phyloP scores from a whole-genome alignment of 2,888 invertebrate species.

The Alviniconcha strummeri region DNA sequence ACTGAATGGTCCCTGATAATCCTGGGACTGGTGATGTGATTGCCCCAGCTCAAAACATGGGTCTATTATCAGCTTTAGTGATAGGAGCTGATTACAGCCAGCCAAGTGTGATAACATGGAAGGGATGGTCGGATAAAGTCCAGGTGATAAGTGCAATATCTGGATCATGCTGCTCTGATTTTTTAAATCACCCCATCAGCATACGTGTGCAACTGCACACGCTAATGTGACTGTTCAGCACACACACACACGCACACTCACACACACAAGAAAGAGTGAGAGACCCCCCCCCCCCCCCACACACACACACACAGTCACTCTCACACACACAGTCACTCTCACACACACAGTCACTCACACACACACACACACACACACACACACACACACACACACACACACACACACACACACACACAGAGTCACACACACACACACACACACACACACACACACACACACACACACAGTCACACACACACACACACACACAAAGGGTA shows the following conservation, averaged over 20 bases:
- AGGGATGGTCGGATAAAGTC: no score
- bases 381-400: conserved; percentile 19
- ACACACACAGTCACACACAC: conserved; percentile 15
- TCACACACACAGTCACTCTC: conserved; percentile 3
- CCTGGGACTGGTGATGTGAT: background rate
- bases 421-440: background rate
- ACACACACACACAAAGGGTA: conserved; percentile 11
- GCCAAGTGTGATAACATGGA: no score
- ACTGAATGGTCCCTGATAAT: background rate
- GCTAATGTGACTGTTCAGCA: background rate
- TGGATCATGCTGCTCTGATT: no score
- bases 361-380: conserved; percentile 14
- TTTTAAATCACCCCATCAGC: no score
- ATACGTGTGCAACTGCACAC: background rate
- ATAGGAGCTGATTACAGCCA: no score
- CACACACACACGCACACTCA: background rate
- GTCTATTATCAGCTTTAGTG: no score
- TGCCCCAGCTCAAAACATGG: no score
- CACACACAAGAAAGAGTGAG: no score
- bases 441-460: background rate
- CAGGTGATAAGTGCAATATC: no score
- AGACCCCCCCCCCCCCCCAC: no score
- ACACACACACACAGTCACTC: background rate
- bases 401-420: conserved; percentile 6
- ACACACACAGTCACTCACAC: background rate